These are phyloP conservation scores for Antheraea yamamai DNA, from an alignment of 2,888 invertebrate genomes.

Conservation along the genomic window DNA sequence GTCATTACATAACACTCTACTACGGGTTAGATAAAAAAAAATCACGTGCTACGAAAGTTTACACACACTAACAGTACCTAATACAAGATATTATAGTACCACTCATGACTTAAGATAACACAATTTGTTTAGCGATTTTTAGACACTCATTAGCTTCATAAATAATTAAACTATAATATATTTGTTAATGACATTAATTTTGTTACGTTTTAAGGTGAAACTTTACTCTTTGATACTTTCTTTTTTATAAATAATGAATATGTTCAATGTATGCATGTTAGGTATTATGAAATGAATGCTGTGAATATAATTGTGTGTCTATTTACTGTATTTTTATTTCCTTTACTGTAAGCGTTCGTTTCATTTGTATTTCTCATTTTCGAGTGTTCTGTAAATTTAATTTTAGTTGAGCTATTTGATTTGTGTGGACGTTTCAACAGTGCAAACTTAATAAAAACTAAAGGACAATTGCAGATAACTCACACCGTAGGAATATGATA, in stretches of 20 bases:
- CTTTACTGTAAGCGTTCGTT: not conserved
- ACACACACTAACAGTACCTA: slow-evolving; percentile 2
- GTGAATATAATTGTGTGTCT: not conserved
- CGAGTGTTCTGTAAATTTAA: not conserved
- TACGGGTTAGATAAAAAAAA: slow-evolving; percentile 4
- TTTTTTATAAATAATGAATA: slow-evolving; percentile 4
- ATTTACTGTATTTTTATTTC: not conserved
- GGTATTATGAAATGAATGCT: not conserved
- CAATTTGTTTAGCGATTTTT: not conserved
- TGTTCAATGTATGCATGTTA: not conserved
- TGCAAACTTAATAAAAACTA: not conserved
- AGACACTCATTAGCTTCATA: not conserved
- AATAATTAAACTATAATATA: not conserved
- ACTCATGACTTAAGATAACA: not conserved
- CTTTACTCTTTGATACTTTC: not conserved
- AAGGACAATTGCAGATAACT: not conserved
- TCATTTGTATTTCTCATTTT: not conserved
- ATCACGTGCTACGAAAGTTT: slow-evolving; percentile 3
- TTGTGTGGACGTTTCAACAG: not conserved
- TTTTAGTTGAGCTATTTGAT: slow-evolving; percentile 2
- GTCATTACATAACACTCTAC: not conserved
- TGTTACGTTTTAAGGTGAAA: not conserved
- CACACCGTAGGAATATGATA: not conserved
- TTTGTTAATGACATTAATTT: not conserved
- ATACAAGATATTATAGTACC: not conserved